Base-by-base conservation (phyloP, 2,888 invertebrate species). In the Prenolepis imparis region DNA sequence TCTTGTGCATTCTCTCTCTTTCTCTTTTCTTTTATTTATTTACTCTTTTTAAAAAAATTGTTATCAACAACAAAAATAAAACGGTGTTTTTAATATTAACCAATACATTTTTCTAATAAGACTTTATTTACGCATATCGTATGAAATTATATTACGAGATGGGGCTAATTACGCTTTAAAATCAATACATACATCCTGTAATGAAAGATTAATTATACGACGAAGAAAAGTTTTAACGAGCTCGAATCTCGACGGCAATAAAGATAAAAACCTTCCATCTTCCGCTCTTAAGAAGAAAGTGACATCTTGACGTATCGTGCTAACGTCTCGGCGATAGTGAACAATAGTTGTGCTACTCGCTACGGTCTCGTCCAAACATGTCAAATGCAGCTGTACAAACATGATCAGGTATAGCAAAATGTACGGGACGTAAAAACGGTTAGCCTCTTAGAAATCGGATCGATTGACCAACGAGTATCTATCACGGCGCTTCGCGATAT, bases 381-480 rank as follows among this genome's bases (percentile, higher is more conserved):
- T 86, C 78, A 82, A 73, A 78, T 66, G 63, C 52, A 55, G 36
- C 41, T 84, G 73, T 44, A 74, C 70, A 86, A 80, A 80, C 70
- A 86, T 59, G 39, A 83, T 84, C 55, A 74, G 57, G 36, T 36
- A 24, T 28, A 52, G 57, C 72, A 61, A 61, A 73, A 55, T 44
- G 41, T 48, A 18, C n/a, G 41, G 67, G 11, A 44, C 41, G 52
- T 63, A 21, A 70, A 70, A 66, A 66, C n/a, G 32, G 67, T 77
- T 67, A 39, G 66, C 1, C 21, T 39, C 6, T 52, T 24, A n/a
- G 28, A 77, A 77, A 67, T 64, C 48, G 24, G 41, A 64, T 74
- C 36, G 63, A 21, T 21, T 15, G 32, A n/a, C 24, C 36, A 48
- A 36, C 28, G 28, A 24, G 39, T 24, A 28, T 77, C 24, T 9